Evolutionary conservation across 2,797 vertebrate genomes (phyloP).

Genomic region (Danio albolineatus): DNA sequence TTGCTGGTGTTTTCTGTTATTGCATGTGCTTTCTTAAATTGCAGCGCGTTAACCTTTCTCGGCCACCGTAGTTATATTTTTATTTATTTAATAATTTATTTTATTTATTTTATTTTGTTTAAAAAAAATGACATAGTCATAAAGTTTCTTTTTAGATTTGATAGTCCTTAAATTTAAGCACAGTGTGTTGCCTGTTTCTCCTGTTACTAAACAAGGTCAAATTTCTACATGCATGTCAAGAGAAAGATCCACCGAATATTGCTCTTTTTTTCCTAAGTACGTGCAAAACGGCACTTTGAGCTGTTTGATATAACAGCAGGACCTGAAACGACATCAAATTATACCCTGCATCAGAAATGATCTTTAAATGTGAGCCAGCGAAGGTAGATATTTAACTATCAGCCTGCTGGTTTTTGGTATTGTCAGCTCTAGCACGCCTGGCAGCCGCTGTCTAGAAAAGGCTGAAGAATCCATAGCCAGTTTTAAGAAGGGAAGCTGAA

Average conservation of each 20-base stretch:
- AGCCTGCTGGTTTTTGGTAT: neutral
- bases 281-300: neutral
- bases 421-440: neutral
- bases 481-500: neutral
- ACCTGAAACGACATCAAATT: neutral
- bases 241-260: neutral
- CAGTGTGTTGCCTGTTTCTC: no score
- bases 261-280: neutral
- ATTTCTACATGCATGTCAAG: neutral
- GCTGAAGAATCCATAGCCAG: neutral
- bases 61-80: no score
- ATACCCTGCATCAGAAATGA: neutral
- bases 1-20: no score
- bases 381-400: neutral
- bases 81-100: no score
- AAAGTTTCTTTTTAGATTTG: no score
- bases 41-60: no score
- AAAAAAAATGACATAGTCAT: no score
- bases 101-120: no score
- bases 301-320: conserved; percentile 1
- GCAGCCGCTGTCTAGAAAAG: neutral
- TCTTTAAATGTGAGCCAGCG: neutral
- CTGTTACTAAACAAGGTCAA: no score
- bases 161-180: no score
- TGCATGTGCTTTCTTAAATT: no score